phyloP scores from a whole-genome alignment of 53 echinoderm and acorn worm genomes.

The Actinopyga echinites region DNA sequence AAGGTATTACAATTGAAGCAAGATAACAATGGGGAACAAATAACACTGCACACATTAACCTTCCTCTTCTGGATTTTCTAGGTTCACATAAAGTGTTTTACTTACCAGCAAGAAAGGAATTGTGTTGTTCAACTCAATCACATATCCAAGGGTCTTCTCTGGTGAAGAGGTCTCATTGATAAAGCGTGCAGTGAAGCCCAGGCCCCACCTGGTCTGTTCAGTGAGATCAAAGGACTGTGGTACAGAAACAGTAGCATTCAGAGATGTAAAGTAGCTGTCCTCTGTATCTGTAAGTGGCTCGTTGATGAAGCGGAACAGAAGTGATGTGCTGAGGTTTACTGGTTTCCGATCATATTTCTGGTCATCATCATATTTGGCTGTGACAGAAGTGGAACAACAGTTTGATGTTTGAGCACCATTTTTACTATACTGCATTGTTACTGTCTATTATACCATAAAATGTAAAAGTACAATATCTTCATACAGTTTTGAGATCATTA shows the following conservation, averaged over 20 bases:
- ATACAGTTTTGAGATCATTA: no score
- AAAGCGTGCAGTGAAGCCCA: conserved; percentile 54
- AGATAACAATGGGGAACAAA: no score
- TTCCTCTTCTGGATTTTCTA: no score
- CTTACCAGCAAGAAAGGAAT: conserved; percentile 73
- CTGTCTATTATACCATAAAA: no score
- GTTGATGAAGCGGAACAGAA: conserved; percentile 7
- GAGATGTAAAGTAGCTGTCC: conserved; percentile 1
- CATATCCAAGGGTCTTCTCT: conserved; percentile 62
- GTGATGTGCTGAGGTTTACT: conserved; percentile 26
- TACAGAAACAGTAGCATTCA: conserved; percentile 5
- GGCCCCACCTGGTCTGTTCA: conserved; percentile 14
- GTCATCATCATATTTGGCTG: background rate
- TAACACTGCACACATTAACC: no score
- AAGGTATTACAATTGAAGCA: no score
- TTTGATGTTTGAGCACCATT: no score
- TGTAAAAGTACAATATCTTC: no score
- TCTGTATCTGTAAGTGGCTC: background rate
- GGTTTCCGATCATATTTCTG: background rate
- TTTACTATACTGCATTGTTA: no score
- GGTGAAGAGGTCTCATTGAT: conserved; percentile 52
- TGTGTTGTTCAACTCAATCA: conserved; percentile 70
- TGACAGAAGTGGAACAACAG: no score
- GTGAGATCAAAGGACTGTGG: conserved; percentile 1
- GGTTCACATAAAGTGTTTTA: no score